Percentiles rank a stretch among this genome's conserved stretches.
Conservation (phyloP, 2,888 invertebrate species). For the Stenodera caucasica region DNA sequence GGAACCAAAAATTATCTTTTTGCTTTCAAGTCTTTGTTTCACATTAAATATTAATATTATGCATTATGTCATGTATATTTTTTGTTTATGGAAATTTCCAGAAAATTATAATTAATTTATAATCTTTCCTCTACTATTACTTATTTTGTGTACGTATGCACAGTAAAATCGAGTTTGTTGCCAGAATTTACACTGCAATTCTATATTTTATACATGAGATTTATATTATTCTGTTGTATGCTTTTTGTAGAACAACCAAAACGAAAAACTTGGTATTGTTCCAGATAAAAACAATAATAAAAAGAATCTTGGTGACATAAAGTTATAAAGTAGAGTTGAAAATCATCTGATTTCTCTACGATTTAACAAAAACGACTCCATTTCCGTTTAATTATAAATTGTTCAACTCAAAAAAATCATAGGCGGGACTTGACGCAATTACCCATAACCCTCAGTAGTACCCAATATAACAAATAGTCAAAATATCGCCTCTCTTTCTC, state of each 20-base stretch:
- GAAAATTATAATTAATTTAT: not conserved
- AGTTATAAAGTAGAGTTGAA: not conserved
- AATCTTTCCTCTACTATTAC: not conserved
- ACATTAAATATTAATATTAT: too few species aligned
- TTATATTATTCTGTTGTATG: not conserved
- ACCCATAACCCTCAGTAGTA: too few species aligned
- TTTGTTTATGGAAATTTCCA: not conserved
- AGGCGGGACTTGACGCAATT: too few species aligned
- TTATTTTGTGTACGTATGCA: not conserved
- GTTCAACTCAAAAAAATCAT: too few species aligned
- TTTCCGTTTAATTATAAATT: too few species aligned
- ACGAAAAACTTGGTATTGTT: not conserved
- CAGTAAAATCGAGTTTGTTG: not conserved
- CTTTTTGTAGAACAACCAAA: not conserved
- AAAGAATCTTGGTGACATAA: not conserved
- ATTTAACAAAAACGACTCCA: too few species aligned
- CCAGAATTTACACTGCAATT: not conserved
- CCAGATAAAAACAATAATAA: not conserved
- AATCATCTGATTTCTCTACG: not conserved
- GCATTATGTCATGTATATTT: too few species aligned
- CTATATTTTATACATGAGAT: not conserved
- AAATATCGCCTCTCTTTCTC: too few species aligned
- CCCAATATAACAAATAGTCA: too few species aligned
- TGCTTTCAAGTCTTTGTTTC: too few species aligned
- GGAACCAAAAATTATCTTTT: too few species aligned